Evolutionary conservation across 2,797 vertebrate species (phyloP).

Genomic region (Poecilia picta): DNA sequence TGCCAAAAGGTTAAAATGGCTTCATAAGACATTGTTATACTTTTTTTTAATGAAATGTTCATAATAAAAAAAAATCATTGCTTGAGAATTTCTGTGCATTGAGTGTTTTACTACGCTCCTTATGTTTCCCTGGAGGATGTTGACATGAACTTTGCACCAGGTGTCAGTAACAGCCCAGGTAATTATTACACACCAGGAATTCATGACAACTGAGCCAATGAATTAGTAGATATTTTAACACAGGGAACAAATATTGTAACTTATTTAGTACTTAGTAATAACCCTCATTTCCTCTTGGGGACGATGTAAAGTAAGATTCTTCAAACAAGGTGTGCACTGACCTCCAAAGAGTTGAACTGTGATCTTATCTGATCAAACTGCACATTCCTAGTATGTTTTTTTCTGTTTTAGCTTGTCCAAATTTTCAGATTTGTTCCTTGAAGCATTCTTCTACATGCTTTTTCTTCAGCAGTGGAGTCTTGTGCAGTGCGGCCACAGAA

Average conservation of each 20-base stretch:
- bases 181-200: not conserved
- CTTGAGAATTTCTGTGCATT: not conserved
- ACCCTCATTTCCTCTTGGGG: not conserved
- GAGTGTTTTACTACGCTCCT: not conserved
- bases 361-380: not conserved
- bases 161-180: not conserved
- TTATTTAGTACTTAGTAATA: not conserved
- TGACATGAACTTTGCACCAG: not conserved
- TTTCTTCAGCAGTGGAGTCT: not conserved
- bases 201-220: not conserved
- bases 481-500: not conserved
- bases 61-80: not conserved
- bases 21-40: not conserved
- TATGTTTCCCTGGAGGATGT: not conserved
- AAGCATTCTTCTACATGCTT: not conserved
- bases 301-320: not conserved
- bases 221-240: not conserved
- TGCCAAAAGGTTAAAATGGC: slow-evolving; percentile 14
- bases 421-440: not conserved
- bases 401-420: not conserved
- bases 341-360: not conserved
- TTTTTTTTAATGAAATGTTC: not conserved
- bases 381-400: not conserved
- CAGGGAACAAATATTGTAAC: not conserved
- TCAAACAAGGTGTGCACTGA: not conserved